Evolutionary conservation across 1,140 invertebrate species (phyloP), one percentile per base, ranked within the genome.

Genomic region (Eciton burchellii): DNA sequence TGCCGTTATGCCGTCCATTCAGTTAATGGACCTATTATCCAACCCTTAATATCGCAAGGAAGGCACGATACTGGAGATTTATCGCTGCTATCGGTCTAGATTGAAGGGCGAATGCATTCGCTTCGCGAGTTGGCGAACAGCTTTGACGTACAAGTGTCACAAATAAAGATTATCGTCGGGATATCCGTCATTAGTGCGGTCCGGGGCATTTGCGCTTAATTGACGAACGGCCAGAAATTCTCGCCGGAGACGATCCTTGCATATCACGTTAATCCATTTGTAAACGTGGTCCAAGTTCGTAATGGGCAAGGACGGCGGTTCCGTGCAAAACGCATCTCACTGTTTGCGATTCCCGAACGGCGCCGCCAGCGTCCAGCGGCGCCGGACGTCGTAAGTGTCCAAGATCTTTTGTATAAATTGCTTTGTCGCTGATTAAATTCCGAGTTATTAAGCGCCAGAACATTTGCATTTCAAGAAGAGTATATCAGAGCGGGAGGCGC

Each of bases 351-450:
- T 14, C 29, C 1, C 49, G 43, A 21, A 52, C 14, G 70, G 19
- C 47, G 54, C 52, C 60, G 59, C 3, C n/a, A 26, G 19, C 60
- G 41, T 70, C 45, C 65, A 29, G 49, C 56, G 26, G 19, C 63
- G 41, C 21, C 56, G 49, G 26, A 47, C 9, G 49, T 52, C 65
- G n/a, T 24, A 41, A 47, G 21, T 47, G 24, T 65, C 47, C 49
- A 54, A 47, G 57, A 88, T 87, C 88, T 83, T 84, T 84, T 77
- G 77, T 83, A 77, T 76, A 81, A 87, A 88, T 85, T 84, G 81
- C 52, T 65, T 71, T 68, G 76, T 81, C 82, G 77, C 82, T 90
- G 84, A 90, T 91, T 89, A 88, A 88, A 89, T 89, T 87, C 52
- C 60, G 19, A 86, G 84, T 85, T 89, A 89, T 88, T 86, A 85